Evolutionary conservation across 2,113 vertebrate species (phyloP).

Genomic region (Odobenus rosmarus): DNA sequence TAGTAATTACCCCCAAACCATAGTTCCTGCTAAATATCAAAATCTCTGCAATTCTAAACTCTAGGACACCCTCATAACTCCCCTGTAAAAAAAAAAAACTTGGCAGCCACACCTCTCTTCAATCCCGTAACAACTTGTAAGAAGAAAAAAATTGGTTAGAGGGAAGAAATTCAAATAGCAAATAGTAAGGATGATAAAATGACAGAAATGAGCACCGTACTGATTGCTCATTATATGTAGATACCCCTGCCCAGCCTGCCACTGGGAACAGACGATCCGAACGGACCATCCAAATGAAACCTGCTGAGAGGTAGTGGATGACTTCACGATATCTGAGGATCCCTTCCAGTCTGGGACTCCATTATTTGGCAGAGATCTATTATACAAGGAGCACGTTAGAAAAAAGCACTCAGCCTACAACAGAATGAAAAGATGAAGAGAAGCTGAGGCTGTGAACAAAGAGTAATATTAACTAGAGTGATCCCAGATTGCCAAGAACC

Average conservation of each 20-base stretch:
- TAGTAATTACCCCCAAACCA: background rate
- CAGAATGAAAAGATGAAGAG: background rate
- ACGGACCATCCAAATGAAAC: background rate
- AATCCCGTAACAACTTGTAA: background rate
- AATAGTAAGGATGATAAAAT: background rate
- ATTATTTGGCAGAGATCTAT: background rate
- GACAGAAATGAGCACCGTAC: background rate
- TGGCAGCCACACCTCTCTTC: background rate
- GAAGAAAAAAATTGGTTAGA: background rate
- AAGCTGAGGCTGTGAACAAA: background rate
- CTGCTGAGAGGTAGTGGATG: background rate
- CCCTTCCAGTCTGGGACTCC: background rate
- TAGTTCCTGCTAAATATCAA: background rate
- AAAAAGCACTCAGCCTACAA: background rate
- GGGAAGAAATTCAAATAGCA: slow-evolving; percentile 43
- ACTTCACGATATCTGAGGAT: background rate
- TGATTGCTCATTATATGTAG: background rate
- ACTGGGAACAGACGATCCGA: background rate
- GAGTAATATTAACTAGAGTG: background rate
- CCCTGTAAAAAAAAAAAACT: slow-evolving; percentile 4
- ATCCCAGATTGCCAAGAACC: background rate
- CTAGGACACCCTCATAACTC: background rate
- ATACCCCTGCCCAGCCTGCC: background rate
- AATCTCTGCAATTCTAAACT: background rate
- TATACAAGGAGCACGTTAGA: background rate